phyloP scores from a whole-genome alignment of 2,888 invertebrate genomes.

The Drosophila algonquin region DNA sequence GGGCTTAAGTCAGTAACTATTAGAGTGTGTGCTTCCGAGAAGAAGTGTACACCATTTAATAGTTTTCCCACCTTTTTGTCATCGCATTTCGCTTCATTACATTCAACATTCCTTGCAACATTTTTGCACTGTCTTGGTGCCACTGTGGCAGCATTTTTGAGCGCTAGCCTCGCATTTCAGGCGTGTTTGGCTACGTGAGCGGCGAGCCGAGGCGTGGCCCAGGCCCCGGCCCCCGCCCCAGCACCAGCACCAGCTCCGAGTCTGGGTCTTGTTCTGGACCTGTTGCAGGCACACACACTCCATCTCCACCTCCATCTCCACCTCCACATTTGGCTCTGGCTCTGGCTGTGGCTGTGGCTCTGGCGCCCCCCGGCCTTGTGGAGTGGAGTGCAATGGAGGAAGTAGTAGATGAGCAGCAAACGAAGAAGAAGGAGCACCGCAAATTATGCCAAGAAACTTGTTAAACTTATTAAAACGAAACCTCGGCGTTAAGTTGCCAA shows the following conservation, averaged over 20 bases:
- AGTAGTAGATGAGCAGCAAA: background rate
- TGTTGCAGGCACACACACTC: constrained; percentile 36
- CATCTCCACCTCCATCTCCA: background rate
- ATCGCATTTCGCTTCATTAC: background rate
- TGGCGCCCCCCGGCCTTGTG: constrained; percentile 14
- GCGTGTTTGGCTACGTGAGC: constrained; percentile 40
- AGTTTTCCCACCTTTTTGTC: background rate
- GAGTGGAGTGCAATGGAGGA: constrained; percentile 26
- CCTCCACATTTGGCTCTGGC: background rate
- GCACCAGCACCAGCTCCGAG: background rate
- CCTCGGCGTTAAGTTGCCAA: constrained; percentile 74
- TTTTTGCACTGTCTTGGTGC: background rate
- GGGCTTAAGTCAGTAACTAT: too few relatives aligned
- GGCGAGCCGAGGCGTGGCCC: constrained; percentile 7
- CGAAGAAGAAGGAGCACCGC: constrained; percentile 46
- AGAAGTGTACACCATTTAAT: too few relatives aligned
- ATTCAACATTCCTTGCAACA: background rate
- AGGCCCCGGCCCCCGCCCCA: too few relatives aligned
- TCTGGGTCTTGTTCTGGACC: constrained; percentile 17
- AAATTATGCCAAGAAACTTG: constrained; percentile 79
- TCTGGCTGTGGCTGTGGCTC: too few relatives aligned
- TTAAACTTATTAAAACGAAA: constrained; percentile 79
- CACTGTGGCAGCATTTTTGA: constrained; percentile 22
- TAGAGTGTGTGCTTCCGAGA: too few relatives aligned
- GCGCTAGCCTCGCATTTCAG: constrained; percentile 38